Conservation (phyloP, 2,113 vertebrate species). For the Zootoca vivipara region DNA sequence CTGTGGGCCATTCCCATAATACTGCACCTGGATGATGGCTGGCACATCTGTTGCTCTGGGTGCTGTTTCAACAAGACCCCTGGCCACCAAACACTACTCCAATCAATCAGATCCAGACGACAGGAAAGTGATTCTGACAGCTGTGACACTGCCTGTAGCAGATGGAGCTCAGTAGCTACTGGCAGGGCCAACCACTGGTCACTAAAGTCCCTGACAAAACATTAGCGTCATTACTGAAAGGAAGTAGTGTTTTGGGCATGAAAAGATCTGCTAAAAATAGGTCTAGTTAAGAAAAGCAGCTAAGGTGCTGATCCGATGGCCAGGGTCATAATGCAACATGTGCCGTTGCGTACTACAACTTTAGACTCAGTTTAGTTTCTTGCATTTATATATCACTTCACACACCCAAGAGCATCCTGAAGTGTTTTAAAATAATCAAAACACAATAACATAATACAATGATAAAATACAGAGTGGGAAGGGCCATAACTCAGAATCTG, state of each 20-base stretch:
- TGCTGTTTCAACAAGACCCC: neutral
- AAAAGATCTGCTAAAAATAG: neutral
- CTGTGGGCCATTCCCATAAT: neutral
- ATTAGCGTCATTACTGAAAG: neutral
- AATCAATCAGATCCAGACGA: slow-evolving; percentile 10
- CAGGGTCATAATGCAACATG: too few relatives aligned
- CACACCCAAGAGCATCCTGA: too few relatives aligned
- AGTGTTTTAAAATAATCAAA: too few relatives aligned
- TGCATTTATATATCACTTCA: too few relatives aligned
- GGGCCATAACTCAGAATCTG: too few relatives aligned
- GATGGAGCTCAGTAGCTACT: slow-evolving; percentile 31
- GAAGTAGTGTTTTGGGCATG: neutral
- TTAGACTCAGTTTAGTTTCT: neutral
- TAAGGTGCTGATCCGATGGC: neutral
- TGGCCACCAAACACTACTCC: neutral
- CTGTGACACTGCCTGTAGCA: slow-evolving; percentile 18
- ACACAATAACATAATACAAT: too few relatives aligned
- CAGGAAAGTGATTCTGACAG: slow-evolving; percentile 12
- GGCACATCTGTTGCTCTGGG: neutral
- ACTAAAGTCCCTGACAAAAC: neutral
- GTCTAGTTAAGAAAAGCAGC: neutral
- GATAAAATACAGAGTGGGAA: too few relatives aligned
- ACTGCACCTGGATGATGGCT: neutral
- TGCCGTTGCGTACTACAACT: neutral
- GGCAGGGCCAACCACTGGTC: slow-evolving; percentile 50